Evolutionary conservation across 2,797 vertebrate genomes (phyloP).

Genomic region (Oreonectes daqikongensis): DNA sequence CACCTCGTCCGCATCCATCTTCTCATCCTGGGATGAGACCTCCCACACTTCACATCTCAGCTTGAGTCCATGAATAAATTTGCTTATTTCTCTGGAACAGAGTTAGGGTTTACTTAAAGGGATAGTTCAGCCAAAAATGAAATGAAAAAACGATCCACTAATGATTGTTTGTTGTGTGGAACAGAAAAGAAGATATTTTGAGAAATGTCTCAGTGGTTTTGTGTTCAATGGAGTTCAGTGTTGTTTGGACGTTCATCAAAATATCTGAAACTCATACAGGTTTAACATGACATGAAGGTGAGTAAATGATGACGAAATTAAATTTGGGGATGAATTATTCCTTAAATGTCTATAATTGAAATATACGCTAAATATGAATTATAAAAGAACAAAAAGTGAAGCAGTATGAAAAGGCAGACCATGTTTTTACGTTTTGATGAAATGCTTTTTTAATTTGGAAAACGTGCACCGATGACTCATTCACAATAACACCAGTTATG

Average conservation of each 20-base stretch:
- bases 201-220: too few species aligned
- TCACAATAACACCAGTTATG: neutral
- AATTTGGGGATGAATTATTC: too few species aligned
- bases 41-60: neutral
- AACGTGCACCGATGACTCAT: neutral
- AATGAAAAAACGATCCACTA: too few species aligned
- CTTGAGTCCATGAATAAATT: constrained; percentile 1
- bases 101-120: too few species aligned
- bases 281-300: too few species aligned
- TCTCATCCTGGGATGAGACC: constrained; percentile 1
- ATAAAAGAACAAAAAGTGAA: neutral
- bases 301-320: too few species aligned
- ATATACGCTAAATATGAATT: neutral
- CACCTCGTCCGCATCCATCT: constrained; percentile 26
- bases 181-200: too few species aligned
- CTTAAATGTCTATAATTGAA: neutral
- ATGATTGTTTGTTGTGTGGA: too few species aligned
- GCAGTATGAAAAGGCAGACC: neutral
- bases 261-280: too few species aligned
- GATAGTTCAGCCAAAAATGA: too few species aligned
- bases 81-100: neutral
- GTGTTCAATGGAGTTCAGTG: too few species aligned
- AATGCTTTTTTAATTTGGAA: neutral
- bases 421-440: neutral
- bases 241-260: too few species aligned